Conservation (phyloP, 2,888 invertebrate genomes). For the Fragum sueziense region DNA sequence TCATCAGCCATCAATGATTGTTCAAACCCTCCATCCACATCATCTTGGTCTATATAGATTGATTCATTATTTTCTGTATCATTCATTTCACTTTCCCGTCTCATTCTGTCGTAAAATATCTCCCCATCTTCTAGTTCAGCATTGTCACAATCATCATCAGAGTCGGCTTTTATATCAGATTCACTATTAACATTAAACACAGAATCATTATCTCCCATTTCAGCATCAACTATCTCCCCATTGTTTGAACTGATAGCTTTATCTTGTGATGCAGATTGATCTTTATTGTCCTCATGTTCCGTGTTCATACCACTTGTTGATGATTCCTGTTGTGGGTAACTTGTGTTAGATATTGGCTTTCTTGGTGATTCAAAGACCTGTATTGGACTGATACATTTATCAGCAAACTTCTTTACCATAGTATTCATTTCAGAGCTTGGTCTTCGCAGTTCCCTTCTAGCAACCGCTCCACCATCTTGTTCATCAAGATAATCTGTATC, state of each 20-base stretch:
- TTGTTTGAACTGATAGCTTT: background rate
- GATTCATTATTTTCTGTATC: constrained; percentile 1
- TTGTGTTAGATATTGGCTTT: constrained; percentile 2
- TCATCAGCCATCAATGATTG: background rate
- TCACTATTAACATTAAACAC: constrained; percentile 5
- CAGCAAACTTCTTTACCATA: background rate
- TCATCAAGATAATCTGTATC: constrained; percentile 10
- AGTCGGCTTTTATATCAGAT: background rate
- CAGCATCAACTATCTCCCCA: background rate
- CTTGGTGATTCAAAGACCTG: constrained; percentile 42
- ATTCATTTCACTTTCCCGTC: constrained; percentile 27
- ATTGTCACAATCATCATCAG: background rate
- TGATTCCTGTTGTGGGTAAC: background rate
- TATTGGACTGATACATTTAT: constrained; percentile 39
- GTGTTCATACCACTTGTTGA: background rate
- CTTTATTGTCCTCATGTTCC: too few relatives aligned
- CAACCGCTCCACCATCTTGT: constrained; percentile 14
- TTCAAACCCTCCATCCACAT: constrained; percentile 9
- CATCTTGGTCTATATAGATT: background rate
- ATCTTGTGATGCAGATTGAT: background rate
- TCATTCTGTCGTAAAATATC: constrained; percentile 44
- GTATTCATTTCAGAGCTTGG: constrained; percentile 17
- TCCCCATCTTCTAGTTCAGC: constrained; percentile 36
- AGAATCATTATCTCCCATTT: background rate
- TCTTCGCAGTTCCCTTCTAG: background rate